These are phyloP conservation scores for Cotesia chilonis DNA, from an alignment of 1,140 invertebrate genomes.

Conservation along the genomic window DNA sequence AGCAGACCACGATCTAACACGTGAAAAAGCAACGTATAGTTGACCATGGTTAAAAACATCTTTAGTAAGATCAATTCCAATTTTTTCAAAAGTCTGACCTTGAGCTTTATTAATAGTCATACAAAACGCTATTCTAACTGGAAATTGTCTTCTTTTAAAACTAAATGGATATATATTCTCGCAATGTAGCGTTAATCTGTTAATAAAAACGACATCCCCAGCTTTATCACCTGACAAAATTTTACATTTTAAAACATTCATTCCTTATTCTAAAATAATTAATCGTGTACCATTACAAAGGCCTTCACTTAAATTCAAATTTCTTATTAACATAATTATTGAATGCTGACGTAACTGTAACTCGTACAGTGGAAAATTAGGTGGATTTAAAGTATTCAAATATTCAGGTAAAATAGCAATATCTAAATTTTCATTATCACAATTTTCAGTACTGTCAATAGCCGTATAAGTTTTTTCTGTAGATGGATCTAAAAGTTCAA, in stretches of 20 bases:
- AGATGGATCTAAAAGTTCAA: constrained; percentile 30
- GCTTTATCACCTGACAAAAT: too few relatives aligned
- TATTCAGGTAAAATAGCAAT: constrained; percentile 32
- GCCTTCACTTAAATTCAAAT: too few relatives aligned
- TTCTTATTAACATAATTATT: too few relatives aligned
- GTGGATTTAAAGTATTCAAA: constrained; percentile 26
- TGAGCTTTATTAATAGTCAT: constrained; percentile 63
- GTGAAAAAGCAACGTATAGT: constrained; percentile 39
- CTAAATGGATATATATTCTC: constrained; percentile 13
- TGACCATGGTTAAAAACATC: constrained; percentile 51
- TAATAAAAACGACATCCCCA: not conserved
- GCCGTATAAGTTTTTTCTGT: constrained; percentile 28
- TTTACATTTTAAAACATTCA: too few relatives aligned
- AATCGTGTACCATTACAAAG: too few relatives aligned
- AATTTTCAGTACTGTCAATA: constrained; percentile 29
- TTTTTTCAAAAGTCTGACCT: constrained; percentile 48
- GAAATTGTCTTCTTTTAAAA: constrained; percentile 43
- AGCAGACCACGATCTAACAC: constrained; percentile 16
- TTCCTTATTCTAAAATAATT: too few relatives aligned
- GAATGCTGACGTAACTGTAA: constrained; percentile 11
- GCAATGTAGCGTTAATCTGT: constrained; percentile 29
- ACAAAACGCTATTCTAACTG: constrained; percentile 61
- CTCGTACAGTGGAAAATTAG: constrained; percentile 17
- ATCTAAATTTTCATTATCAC: constrained; percentile 12
- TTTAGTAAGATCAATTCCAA: constrained; percentile 45